Evolutionary conservation across 2,113 vertebrate genomes (phyloP).

Genomic region (Puntigrus tetrazona): DNA sequence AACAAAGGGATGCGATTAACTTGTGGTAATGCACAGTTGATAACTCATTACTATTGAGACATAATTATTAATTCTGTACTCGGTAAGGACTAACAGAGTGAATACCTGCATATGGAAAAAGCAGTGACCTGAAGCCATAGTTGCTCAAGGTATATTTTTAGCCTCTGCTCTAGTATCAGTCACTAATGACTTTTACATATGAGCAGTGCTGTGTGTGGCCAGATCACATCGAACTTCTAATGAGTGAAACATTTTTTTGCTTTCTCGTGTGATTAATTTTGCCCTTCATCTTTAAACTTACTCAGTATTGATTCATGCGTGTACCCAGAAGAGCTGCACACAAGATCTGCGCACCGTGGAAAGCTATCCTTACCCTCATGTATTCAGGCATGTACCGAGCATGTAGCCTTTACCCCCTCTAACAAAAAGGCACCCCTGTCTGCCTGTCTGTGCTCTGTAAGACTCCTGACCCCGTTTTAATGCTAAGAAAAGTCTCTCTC

Average conservation of each 20-base stretch:
- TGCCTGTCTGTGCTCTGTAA: slow-evolving; percentile 29
- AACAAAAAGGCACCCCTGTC: neutral
- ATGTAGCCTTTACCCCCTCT: neutral
- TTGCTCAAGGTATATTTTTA: slow-evolving; percentile 40
- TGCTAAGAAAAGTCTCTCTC: neutral
- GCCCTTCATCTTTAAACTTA: neutral
- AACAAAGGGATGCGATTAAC: neutral
- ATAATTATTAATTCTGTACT: neutral
- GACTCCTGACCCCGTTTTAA: slow-evolving; percentile 48
- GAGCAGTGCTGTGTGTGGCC: neutral
- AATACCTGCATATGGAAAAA: neutral
- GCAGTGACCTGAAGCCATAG: slow-evolving; percentile 5
- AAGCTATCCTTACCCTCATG: neutral
- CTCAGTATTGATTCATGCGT: neutral
- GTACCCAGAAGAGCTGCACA: neutral
- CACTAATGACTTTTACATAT: slow-evolving; percentile 24
- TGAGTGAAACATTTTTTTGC: neutral
- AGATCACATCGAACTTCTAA: slow-evolving; percentile 10
- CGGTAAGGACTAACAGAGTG: neutral
- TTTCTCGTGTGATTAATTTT: neutral
- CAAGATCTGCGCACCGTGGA: neutral
- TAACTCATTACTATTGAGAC: neutral
- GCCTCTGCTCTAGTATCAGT: slow-evolving; percentile 29
- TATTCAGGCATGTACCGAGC: neutral
- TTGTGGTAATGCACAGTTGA: neutral